Evolutionary conservation across 2,888 invertebrate species (phyloP), one percentile per base, ranked within the genome.

Genomic region (Gari tellinella): DNA sequence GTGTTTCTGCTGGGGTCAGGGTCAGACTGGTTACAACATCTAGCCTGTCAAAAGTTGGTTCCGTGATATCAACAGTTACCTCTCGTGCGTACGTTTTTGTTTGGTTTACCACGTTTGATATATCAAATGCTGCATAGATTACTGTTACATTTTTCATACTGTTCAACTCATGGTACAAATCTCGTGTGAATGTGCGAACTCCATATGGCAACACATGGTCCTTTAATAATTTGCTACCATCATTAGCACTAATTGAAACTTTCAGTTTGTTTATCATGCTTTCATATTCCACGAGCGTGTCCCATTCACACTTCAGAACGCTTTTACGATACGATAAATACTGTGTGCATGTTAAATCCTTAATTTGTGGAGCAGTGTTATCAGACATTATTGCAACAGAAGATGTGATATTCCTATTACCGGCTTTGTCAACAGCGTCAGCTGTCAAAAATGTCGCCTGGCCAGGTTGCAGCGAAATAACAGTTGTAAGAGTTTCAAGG

Each of bases 361-460:
- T 23, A 14, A 84, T 68, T 14, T 55, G 17, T n/a, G 84, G 82
- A 19, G 75, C 46, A 0, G 81, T 73, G 7, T 51, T 60, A 64
- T 85, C 85, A 7, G 76, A 64, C 8, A 75, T 77, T 7, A 85
- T 61, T 12, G 85, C 62, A 19, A 72, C 49, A 12, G 83, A 80
- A 2, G 66, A 62, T 1, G 69, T 49, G 8, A 53, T 19, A 10
- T 72, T 65, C 15, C 38, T 38, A 38, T 82, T 83, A 1, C 84
- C 81, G 17, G 83, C 83, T 17, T 61, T 62, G 63, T 85, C 85
- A 4, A 62, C 23, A 4, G 73, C 48, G 40, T 58, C 55, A 3
- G 82, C 56, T 40, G 80, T 76, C 1, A 84, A 40, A 40, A 80
- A 82, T 1, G 73, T 56, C 5, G 82, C 43, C 45, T 72, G 64